A percentile compares a stretch with the other conserved stretches of the same genome.
phyloP scores from a whole-genome alignment of 2,113 vertebrate genomes.

The Hypocryptadius cinnamomeus region DNA sequence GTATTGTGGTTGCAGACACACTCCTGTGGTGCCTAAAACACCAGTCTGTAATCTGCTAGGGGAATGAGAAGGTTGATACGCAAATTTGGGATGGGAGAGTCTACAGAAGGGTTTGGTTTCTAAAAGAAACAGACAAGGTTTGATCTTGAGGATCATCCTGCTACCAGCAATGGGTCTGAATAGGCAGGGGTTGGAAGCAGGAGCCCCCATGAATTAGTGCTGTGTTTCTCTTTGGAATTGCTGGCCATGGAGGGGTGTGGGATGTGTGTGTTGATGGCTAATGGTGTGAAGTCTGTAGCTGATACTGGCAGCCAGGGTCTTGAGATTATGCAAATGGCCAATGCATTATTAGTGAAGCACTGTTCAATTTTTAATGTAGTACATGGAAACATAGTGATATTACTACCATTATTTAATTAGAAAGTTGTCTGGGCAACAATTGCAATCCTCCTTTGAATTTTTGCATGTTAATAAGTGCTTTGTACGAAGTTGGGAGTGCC shows the following conservation, averaged over 20 bases:
- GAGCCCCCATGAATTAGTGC: not conserved
- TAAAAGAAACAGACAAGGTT: not conserved
- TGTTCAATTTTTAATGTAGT: conserved; percentile 48
- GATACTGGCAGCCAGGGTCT: not conserved
- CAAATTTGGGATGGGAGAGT: accelerated
- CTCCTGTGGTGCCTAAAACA: not conserved
- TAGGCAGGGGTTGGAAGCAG: not conserved
- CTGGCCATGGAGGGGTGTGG: not conserved
- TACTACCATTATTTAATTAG: conserved; percentile 52
- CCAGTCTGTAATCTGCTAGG: not conserved
- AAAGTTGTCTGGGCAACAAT: conserved; percentile 40
- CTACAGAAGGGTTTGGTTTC: not conserved
- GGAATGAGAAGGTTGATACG: not conserved
- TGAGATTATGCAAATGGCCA: conserved; percentile 22
- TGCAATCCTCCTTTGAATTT: conserved; percentile 27
- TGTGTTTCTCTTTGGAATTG: not conserved
- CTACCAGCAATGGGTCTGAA: not conserved
- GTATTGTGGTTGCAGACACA: not conserved
- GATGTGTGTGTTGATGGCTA: not conserved
- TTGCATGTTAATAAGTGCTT: conserved; percentile 10
- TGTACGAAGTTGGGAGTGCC: not conserved
- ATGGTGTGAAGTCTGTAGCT: not conserved
- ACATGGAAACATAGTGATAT: conserved; percentile 9
- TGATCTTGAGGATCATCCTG: not conserved
- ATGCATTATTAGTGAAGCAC: conserved; percentile 13